A percentile compares a stretch with the other conserved stretches of the same genome.
Evolutionary conservation across 2,113 vertebrate genomes (phyloP).

Genomic region (Cyprinodon brontotheroides): DNA sequence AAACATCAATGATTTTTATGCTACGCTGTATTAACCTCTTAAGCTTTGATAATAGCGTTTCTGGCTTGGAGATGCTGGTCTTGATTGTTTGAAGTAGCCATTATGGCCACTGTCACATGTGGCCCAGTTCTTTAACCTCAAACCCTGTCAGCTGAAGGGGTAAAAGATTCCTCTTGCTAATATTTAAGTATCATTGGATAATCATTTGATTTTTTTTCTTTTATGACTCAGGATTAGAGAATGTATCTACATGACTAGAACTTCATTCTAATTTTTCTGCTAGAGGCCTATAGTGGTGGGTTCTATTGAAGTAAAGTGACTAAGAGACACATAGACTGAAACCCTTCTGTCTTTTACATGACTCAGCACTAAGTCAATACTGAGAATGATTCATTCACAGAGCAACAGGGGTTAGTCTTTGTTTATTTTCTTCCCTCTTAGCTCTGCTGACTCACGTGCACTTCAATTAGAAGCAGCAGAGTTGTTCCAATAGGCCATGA

Average conservation of each 20-base stretch:
- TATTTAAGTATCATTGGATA: background rate
- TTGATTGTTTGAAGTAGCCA: too few relatives aligned
- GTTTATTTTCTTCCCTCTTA: conserved; percentile 52
- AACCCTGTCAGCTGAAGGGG: too few relatives aligned
- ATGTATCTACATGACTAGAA: background rate
- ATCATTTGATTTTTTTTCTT: background rate
- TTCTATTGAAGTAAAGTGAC: conserved; percentile 59
- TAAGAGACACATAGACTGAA: conserved; percentile 37
- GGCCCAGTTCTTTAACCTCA: background rate
- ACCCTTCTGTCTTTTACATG: conserved; percentile 58
- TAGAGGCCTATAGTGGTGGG: conserved; percentile 30
- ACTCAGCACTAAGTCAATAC: conserved; percentile 57
- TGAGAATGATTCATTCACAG: conserved; percentile 61
- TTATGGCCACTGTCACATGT: background rate
- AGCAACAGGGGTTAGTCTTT: conserved; percentile 46
- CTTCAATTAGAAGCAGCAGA: too few relatives aligned
- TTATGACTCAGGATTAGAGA: background rate
- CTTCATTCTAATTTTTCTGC: conserved; percentile 28
- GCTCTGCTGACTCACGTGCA: conserved; percentile 51
- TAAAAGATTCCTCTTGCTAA: background rate
- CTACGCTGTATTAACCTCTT: too few relatives aligned
- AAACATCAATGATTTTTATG: too few relatives aligned
- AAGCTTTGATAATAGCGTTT: too few relatives aligned
- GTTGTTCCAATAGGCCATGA: conserved; percentile 36
- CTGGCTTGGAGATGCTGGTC: too few relatives aligned